A percentile compares a stretch with the other conserved stretches of the same genome.
phyloP scores from a whole-genome alignment of 2,888 invertebrate genomes.

The Hydrotaea diabolus region DNA sequence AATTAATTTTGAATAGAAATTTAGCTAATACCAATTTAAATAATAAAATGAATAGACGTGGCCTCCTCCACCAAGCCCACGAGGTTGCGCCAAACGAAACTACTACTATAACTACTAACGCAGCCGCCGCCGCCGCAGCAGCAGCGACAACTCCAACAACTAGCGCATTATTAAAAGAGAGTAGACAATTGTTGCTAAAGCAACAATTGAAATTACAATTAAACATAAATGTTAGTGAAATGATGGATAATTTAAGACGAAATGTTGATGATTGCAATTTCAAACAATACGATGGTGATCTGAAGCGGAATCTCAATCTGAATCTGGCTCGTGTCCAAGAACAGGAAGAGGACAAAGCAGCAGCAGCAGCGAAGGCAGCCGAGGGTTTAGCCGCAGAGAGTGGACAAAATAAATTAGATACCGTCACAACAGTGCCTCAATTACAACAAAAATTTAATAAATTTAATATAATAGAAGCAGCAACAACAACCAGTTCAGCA shows the following conservation, averaged over 20 bases:
- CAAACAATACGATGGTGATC: constrained; percentile 39
- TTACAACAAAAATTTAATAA: constrained; percentile 75
- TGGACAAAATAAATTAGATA: constrained; percentile 77
- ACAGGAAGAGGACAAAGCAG: constrained; percentile 48
- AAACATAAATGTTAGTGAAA: constrained; percentile 72
- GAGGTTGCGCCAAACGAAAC: constrained; percentile 61
- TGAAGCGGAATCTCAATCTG: constrained; percentile 27
- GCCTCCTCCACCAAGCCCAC: constrained; percentile 45
- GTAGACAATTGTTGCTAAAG: constrained; percentile 74
- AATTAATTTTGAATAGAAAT: constrained; percentile 81
- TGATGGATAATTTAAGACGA: constrained; percentile 67
- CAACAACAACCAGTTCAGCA: constrained; percentile 67
- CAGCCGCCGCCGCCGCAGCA: constrained; percentile 67
- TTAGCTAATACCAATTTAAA: constrained; percentile 80
- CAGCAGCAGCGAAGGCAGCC: constrained; percentile 8
- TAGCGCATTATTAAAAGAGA: constrained; percentile 70
- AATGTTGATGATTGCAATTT: constrained; percentile 57
- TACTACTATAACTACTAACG: constrained; percentile 65
- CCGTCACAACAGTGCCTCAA: constrained; percentile 80
- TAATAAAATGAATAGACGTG: constrained; percentile 69
- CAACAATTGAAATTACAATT: constrained; percentile 77
- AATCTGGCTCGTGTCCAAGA: not conserved
- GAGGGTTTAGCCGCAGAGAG: constrained; percentile 19
- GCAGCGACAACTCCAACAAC: constrained; percentile 70
- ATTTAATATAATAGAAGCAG: constrained; percentile 67